Evolutionary conservation across 2,888 invertebrate genomes (phyloP).

Genomic region (Acholoe squamosa): DNA sequence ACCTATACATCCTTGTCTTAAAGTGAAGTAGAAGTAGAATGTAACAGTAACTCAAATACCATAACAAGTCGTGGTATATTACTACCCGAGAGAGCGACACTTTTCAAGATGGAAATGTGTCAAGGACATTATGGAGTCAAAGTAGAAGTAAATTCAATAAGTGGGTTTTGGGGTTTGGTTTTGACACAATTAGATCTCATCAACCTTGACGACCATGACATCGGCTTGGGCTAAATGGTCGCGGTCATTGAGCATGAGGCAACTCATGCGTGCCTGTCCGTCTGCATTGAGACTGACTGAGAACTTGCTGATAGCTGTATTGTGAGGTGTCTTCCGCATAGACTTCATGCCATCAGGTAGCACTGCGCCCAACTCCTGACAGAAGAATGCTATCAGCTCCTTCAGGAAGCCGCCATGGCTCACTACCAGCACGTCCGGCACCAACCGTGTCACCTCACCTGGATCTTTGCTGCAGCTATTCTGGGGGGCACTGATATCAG

Average conservation of each 20-base stretch:
- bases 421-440: slow-evolving; percentile 78
- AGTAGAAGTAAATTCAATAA: background rate
- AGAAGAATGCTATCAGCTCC: slow-evolving; percentile 80
- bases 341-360: slow-evolving; percentile 53
- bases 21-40: background rate
- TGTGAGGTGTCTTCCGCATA: slow-evolving; percentile 42
- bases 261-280: slow-evolving; percentile 39
- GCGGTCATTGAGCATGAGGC: slow-evolving; percentile 54
- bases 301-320: slow-evolving; percentile 60
- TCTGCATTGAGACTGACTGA: slow-evolving; percentile 51
- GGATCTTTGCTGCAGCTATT: slow-evolving; percentile 79
- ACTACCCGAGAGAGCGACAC: background rate
- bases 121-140: background rate
- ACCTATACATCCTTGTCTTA: background rate
- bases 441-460: background rate
- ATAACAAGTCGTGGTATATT: background rate
- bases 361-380: slow-evolving; percentile 72
- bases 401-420: slow-evolving; percentile 82
- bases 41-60: background rate
- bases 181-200: slow-evolving; percentile 39
- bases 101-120: background rate
- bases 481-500: slow-evolving; percentile 79
- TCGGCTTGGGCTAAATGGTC: slow-evolving; percentile 57
- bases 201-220: slow-evolving; percentile 26
- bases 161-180: background rate